A percentile compares a stretch with the other conserved stretches of the same genome.
These are phyloP conservation scores for Portunus trituberculatus DNA, from an alignment of 1,140 invertebrate species.

Conservation along the genomic window DNA sequence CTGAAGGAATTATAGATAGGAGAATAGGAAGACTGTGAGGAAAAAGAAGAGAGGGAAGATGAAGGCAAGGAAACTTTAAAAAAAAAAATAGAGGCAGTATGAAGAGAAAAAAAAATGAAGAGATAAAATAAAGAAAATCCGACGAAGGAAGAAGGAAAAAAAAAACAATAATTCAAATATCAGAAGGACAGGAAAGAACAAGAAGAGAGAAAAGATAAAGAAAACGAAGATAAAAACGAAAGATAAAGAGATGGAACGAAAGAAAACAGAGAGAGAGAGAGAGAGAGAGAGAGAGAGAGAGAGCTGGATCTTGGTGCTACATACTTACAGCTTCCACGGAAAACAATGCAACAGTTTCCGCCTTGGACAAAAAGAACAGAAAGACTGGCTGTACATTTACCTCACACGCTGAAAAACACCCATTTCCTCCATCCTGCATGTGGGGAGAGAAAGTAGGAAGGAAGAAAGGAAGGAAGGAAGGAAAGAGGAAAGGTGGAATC, in stretches of 20 bases:
- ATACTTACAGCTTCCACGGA: background rate
- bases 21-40: background rate
- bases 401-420: background rate
- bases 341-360: background rate
- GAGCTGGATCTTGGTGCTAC: background rate
- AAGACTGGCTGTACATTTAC: background rate
- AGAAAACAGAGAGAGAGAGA: background rate
- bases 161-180: too few relatives aligned
- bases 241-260: background rate
- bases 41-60: background rate
- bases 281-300: background rate
- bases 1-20: too few relatives aligned
- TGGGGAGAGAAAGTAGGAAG: background rate
- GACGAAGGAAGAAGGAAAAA: background rate
- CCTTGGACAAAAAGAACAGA: background rate
- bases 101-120: background rate
- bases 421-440: background rate
- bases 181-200: too few relatives aligned
- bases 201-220: too few relatives aligned
- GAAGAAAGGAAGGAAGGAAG: background rate
- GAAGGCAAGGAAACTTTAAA: background rate
- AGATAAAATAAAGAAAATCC: background rate
- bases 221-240: background rate
- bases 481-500: background rate
- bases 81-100: too few relatives aligned